Conservation (phyloP, 2,797 vertebrate species). For the Caiman crocodilus region DNA sequence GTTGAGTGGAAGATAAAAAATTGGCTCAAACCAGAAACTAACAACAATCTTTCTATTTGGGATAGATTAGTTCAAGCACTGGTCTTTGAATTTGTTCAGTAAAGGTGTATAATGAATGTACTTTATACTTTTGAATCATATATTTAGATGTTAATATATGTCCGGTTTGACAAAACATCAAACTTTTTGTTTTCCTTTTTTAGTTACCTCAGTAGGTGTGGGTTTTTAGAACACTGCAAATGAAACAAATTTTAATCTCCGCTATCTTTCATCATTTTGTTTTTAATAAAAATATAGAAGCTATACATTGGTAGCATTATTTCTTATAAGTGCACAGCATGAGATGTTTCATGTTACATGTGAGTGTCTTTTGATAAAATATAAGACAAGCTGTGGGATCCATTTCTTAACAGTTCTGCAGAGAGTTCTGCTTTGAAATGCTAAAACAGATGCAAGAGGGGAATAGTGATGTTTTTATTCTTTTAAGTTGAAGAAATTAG, state of each 20-base stretch:
- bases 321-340: background rate
- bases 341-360: background rate
- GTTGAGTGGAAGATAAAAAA: background rate
- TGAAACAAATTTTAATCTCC: background rate
- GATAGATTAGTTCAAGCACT: background rate
- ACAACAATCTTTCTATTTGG: background rate
- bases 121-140: background rate
- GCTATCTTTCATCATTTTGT: background rate
- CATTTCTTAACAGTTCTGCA: background rate
- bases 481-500: background rate
- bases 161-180: background rate
- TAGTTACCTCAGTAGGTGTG: background rate
- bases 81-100: background rate
- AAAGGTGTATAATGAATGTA: background rate
- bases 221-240: background rate
- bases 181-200: background rate
- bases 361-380: background rate
- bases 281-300: slow-evolving; percentile 2
- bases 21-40: background rate
- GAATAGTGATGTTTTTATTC: background rate
- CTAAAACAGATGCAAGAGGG: background rate
- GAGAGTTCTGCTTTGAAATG: background rate
- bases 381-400: background rate
- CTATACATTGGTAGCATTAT: background rate
- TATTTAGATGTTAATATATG: background rate